Percentiles rank a stretch among this genome's conserved stretches.
Conservation (phyloP, 2,113 vertebrate species). For the Excalfactoria chinensis region DNA sequence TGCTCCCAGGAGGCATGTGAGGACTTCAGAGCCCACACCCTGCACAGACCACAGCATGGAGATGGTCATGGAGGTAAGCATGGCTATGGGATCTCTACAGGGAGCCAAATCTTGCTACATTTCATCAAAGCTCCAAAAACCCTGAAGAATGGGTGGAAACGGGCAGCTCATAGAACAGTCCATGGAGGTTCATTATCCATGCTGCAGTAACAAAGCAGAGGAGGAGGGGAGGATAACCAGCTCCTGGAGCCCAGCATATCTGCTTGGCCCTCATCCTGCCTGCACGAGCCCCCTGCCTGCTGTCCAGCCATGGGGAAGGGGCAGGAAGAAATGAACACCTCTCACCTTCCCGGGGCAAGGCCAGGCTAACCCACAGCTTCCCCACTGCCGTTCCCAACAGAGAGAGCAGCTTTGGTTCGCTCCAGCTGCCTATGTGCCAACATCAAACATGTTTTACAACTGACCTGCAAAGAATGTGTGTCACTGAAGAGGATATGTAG, state of each 20-base stretch:
- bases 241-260: neutral
- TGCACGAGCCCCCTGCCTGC: rapidly evolving
- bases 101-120: neutral
- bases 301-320: neutral
- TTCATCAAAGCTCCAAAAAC: neutral
- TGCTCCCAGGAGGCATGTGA: neutral
- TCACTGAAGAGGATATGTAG: slow-evolving; percentile 57
- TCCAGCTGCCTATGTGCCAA: slow-evolving; percentile 31
- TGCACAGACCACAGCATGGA: neutral
- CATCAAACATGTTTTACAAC: slow-evolving; percentile 65
- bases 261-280: neutral
- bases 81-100: neutral
- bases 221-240: neutral
- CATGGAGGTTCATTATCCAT: rapidly evolving
- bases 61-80: neutral
- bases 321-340: neutral
- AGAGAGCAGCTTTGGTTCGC: neutral
- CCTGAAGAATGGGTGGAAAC: neutral
- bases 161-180: neutral
- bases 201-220: neutral
- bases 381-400: neutral
- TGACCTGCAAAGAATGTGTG: slow-evolving; percentile 76
- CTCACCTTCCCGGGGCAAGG: neutral
- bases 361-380: neutral
- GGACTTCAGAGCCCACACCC: neutral